A percentile compares a stretch with the other conserved stretches of the same genome.
phyloP scores from a whole-genome alignment of 2,888 invertebrate species.

The Lepidonotus clava region DNA sequence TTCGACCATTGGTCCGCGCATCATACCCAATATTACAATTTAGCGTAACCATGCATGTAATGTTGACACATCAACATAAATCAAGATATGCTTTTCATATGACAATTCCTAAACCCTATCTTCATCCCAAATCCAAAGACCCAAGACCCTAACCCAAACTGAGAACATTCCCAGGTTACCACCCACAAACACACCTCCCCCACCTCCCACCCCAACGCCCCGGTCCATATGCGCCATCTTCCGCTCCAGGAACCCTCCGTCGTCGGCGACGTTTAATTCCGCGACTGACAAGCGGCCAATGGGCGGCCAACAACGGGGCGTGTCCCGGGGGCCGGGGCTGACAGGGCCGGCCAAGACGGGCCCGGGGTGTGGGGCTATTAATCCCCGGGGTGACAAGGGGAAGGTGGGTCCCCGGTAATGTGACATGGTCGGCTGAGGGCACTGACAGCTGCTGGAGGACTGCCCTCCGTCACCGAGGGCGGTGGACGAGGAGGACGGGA shows the following conservation, averaged over 20 bases:
- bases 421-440: neutral
- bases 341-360: neutral
- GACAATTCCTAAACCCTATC: too few species aligned
- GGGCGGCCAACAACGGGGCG: conserved; percentile 4
- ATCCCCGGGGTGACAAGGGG: neutral
- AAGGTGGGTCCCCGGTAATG: neutral
- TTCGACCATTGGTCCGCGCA: too few species aligned
- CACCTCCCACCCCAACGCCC: neutral
- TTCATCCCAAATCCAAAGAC: too few species aligned
- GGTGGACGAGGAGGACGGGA: too few species aligned
- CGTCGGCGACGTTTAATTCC: neutral
- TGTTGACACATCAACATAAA: too few species aligned
- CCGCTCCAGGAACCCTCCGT: too few species aligned
- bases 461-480: too few species aligned
- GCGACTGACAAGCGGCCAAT: neutral
- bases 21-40: too few species aligned
- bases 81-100: too few species aligned
- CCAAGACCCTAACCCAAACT: too few species aligned
- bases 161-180: too few species aligned
- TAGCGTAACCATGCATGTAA: too few species aligned
- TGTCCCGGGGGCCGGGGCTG: neutral
- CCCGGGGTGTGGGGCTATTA: neutral
- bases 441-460: neutral
- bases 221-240: neutral
- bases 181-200: neutral